Evolutionary conservation across 64 coral and sea anemone genomes (phyloP).

Genomic region (Hydrozoanthus tunicans): DNA sequence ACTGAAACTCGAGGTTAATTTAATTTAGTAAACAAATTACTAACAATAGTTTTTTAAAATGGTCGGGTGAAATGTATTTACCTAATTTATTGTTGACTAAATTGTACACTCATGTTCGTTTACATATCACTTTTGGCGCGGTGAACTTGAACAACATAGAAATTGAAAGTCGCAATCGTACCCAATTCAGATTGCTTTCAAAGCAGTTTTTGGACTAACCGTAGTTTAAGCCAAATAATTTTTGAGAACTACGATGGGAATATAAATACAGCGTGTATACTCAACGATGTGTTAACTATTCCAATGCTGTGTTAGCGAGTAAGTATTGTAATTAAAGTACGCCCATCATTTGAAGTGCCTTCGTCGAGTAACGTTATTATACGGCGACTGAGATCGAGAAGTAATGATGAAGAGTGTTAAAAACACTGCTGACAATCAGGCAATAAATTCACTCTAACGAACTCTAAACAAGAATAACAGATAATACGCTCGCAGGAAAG

Average conservation of each 20-base stretch:
- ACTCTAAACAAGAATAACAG: neutral
- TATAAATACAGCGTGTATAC: neutral
- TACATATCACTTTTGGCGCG: neutral
- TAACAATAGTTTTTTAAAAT: slow-evolving; percentile 28
- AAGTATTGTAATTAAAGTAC: neutral
- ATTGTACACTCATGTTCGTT: neutral
- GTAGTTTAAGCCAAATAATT: neutral
- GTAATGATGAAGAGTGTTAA: neutral
- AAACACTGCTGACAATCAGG: slow-evolving; percentile 16
- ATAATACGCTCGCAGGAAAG: neutral
- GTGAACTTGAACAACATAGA: neutral
- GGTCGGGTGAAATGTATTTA: slow-evolving; percentile 24
- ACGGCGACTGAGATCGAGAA: neutral
- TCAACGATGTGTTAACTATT: neutral
- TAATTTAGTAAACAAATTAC: slow-evolving; percentile 45
- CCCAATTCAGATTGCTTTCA: neutral
- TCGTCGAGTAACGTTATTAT: slow-evolving; percentile 7
- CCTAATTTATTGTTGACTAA: slow-evolving; percentile 12
- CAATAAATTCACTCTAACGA: neutral
- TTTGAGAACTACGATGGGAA: neutral
- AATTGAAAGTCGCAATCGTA: neutral
- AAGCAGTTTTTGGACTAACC: neutral
- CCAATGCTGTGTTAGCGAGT: too few relatives aligned
- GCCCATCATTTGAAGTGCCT: slow-evolving; percentile 17
- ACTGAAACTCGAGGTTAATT: slow-evolving; percentile 56